phyloP scores from a whole-genome alignment of 1,140 invertebrate species.

The Stenopsyche tienmushanensis region DNA sequence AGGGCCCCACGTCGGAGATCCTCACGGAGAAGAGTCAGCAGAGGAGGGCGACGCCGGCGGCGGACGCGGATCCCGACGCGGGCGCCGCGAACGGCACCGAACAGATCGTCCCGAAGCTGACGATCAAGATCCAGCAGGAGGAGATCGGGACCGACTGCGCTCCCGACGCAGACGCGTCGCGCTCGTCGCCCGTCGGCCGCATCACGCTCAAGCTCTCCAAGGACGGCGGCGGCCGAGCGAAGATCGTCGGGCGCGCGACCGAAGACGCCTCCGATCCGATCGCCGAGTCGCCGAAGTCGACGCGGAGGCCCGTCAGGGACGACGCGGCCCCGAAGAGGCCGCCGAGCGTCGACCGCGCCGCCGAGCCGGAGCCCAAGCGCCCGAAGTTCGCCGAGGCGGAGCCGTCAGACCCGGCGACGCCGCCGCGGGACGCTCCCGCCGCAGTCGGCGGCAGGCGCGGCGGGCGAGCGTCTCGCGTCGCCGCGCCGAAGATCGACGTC shows the following conservation, averaged over 20 bases:
- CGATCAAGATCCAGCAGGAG: conserved; percentile 36
- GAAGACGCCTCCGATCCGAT: too few relatives aligned
- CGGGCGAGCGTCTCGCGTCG: background rate
- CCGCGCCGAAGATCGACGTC: conserved; percentile 17
- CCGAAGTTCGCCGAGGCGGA: too few relatives aligned
- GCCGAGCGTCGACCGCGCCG: too few relatives aligned
- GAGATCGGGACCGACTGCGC: background rate
- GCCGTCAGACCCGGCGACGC: too few relatives aligned
- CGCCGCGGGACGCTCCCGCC: conserved; percentile 13
- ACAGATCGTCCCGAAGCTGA: conserved; percentile 33
- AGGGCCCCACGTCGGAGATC: conserved; percentile 54
- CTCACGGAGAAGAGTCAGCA: conserved; percentile 50
- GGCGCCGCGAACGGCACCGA: conserved; percentile 6
- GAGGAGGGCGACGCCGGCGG: conserved; percentile 43
- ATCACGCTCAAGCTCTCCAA: conserved; percentile 38
- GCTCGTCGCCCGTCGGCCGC: conserved; percentile 26
- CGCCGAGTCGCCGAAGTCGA: too few relatives aligned
- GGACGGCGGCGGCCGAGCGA: conserved; percentile 29
- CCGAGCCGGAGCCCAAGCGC: too few relatives aligned
- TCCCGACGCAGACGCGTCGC: conserved; percentile 14
- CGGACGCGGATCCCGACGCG: conserved; percentile 3
- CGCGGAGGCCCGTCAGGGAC: too few relatives aligned
- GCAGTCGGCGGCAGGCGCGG: too few relatives aligned
- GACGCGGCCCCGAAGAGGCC: too few relatives aligned
- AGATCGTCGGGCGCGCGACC: conserved; percentile 23